phyloP scores from a whole-genome alignment of 2,797 vertebrate species.

The Chaetophractus vellerosus region DNA sequence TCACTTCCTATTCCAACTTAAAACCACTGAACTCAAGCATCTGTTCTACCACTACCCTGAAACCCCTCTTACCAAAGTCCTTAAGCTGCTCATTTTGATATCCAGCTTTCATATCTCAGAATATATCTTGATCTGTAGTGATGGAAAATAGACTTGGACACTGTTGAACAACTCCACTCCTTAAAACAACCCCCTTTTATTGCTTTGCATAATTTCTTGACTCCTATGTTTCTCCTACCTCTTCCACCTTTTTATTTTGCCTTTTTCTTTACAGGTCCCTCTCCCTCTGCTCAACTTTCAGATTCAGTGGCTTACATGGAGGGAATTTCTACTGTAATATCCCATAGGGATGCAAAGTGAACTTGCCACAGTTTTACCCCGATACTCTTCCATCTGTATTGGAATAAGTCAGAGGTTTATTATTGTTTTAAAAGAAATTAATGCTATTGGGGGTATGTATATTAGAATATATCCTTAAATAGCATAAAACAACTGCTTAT shows the following conservation, averaged over 20 bases:
- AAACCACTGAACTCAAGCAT: neutral
- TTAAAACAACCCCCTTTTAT: neutral
- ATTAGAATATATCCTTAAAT: neutral
- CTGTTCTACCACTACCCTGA: neutral
- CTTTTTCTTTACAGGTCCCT: neutral
- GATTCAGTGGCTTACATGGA: neutral
- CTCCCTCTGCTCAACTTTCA: neutral
- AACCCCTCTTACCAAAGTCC: neutral
- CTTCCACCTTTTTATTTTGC: neutral
- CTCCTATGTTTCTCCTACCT: neutral
- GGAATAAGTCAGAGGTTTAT: neutral
- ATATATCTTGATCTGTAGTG: neutral
- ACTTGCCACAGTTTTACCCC: neutral
- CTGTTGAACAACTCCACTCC: neutral
- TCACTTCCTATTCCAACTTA: neutral
- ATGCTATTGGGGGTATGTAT: neutral
- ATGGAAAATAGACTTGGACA: neutral
- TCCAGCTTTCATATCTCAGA: neutral
- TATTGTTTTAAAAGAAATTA: neutral
- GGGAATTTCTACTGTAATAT: neutral
- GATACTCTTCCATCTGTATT: neutral
- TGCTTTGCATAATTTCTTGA: neutral
- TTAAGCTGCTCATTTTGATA: neutral
- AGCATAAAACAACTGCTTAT: neutral
- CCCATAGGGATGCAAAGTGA: neutral